Conservation (phyloP, 2,888 invertebrate species). For the Chrysina gloriosa region DNA sequence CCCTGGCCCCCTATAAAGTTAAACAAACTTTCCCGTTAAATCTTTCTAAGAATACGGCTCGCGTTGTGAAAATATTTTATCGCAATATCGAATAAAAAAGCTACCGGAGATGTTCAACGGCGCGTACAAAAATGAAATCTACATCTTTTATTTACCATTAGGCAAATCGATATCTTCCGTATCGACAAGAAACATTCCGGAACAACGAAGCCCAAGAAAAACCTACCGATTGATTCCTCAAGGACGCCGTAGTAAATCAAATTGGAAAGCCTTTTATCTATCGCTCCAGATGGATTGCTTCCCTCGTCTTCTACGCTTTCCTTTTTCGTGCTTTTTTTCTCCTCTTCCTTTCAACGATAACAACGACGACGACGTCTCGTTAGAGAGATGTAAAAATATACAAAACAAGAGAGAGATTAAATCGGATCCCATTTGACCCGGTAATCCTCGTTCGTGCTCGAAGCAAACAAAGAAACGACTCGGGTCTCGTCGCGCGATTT, state of each 20-base stretch:
- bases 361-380: not conserved
- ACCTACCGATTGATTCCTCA: not conserved
- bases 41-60: too few relatives aligned
- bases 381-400: not conserved
- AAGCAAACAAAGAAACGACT: not conserved
- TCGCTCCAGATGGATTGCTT: not conserved
- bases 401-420: slow-evolving; percentile 13
- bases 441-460: not conserved
- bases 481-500: not conserved
- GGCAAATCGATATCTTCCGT: too few relatives aligned
- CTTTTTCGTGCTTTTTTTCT: not conserved
- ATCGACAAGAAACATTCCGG: not conserved
- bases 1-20: too few relatives aligned
- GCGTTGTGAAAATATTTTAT: too few relatives aligned
- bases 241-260: not conserved
- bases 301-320: not conserved
- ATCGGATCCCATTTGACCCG: not conserved
- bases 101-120: too few relatives aligned
- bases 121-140: too few relatives aligned
- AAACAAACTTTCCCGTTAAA: too few relatives aligned
- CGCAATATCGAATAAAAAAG: too few relatives aligned
- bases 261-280: not conserved
- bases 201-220: not conserved
- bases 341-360: too few relatives aligned
- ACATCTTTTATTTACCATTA: too few relatives aligned